Evolutionary conservation across 2,888 invertebrate species (phyloP).

Genomic region (Mimumesa dahlbomi): DNA sequence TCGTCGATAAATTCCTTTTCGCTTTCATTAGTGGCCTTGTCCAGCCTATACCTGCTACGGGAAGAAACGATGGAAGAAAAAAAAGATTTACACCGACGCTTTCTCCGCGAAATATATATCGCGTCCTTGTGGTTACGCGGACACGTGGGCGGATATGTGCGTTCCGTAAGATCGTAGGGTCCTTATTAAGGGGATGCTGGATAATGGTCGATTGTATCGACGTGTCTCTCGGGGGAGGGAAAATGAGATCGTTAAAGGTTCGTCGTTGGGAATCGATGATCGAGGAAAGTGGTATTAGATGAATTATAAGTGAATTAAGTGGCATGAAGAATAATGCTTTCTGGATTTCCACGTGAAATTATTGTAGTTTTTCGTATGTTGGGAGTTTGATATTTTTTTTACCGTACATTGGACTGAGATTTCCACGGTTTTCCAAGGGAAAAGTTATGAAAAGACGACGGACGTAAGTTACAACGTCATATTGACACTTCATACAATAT

Average conservation of each 20-base stretch:
- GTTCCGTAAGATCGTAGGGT: too few species aligned
- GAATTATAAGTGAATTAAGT: too few species aligned
- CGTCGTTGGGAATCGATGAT: too few species aligned
- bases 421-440: slow-evolving; percentile 24
- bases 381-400: too few species aligned
- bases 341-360: background rate
- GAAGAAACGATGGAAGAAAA: slow-evolving; percentile 17
- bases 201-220: too few species aligned
- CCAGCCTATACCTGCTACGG: slow-evolving; percentile 31
- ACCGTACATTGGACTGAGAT: too few species aligned
- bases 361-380: slow-evolving; percentile 18
- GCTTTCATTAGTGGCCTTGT: slow-evolving; percentile 76
- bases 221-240: too few species aligned
- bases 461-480: slow-evolving; percentile 39
- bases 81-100: slow-evolving; percentile 61
- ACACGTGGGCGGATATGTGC: background rate
- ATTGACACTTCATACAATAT: slow-evolving; percentile 53
- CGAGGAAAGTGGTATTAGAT: too few species aligned
- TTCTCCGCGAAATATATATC: slow-evolving; percentile 4
- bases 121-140: background rate
- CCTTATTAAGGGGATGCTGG: too few species aligned
- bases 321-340: too few species aligned
- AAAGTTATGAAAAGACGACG: slow-evolving; percentile 46
- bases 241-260: too few species aligned
- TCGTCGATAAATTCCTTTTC: slow-evolving; percentile 76